These are phyloP conservation scores for Thera obeliscata DNA, from an alignment of 2,888 invertebrate genomes.

Conservation along the genomic window DNA sequence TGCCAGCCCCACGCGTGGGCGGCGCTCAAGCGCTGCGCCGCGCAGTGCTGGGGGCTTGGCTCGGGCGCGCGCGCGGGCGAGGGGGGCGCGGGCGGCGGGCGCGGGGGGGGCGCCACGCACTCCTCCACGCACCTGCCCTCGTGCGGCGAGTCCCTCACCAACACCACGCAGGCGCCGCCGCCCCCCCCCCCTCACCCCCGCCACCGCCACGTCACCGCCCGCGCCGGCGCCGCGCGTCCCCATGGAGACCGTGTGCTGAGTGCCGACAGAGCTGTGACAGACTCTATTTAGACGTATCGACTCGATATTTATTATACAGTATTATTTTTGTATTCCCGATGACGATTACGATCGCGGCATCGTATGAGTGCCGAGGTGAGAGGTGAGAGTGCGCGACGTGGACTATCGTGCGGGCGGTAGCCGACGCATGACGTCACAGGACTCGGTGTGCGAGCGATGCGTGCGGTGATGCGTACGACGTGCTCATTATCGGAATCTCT, in stretches of 20 bases:
- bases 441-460: no score
- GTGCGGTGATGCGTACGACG: neutral
- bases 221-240: conserved; percentile 82
- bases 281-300: conserved; percentile 45
- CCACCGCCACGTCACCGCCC: conserved; percentile 74
- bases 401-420: neutral
- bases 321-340: conserved; percentile 74
- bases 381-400: conserved; percentile 30
- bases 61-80: conserved; percentile 69
- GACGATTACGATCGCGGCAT: conserved; percentile 58
- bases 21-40: conserved; percentile 66
- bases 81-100: conserved; percentile 75
- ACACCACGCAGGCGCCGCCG: conserved; percentile 88
- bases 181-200: conserved; percentile 83
- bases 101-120: conserved; percentile 77
- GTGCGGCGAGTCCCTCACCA: conserved; percentile 90
- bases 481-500: conserved; percentile 50
- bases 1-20: conserved; percentile 92
- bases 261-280: conserved; percentile 45
- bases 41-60: conserved; percentile 83
- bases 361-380: conserved; percentile 37
- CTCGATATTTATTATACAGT: conserved; percentile 72
- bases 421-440: no score
- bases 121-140: conserved; percentile 93
- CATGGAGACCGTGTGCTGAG: conserved; percentile 86